phyloP scores from a whole-genome alignment of 1,140 invertebrate genomes.

The Microplitis mediator region DNA sequence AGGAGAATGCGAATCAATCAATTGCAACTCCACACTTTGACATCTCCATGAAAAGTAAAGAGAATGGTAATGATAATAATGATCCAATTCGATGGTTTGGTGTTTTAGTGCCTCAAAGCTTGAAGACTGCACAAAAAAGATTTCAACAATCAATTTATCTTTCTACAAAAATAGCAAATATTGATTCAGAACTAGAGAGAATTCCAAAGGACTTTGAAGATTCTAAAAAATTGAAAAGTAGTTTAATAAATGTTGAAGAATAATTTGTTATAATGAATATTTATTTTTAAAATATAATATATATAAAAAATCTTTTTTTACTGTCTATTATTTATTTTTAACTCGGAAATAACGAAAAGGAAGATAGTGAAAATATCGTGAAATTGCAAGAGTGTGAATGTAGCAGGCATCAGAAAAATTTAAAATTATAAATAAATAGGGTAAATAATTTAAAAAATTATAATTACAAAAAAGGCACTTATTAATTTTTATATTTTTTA shows the following conservation, averaged over 20 bases:
- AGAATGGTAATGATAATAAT: constrained; percentile 52
- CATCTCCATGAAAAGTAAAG: constrained; percentile 52
- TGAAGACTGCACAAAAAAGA: constrained; percentile 70
- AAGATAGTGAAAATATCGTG: too few relatives aligned
- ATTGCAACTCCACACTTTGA: constrained; percentile 42
- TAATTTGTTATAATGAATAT: not conserved
- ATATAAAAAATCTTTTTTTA: not conserved
- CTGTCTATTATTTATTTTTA: not conserved
- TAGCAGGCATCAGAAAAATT: too few relatives aligned
- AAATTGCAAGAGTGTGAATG: too few relatives aligned
- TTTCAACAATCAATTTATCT: constrained; percentile 71
- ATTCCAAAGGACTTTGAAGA: constrained; percentile 38
- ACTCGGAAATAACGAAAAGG: too few relatives aligned
- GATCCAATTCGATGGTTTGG: constrained; percentile 80
- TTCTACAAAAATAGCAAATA: constrained; percentile 68
- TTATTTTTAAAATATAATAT: not conserved
- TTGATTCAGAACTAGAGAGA: constrained; percentile 64
- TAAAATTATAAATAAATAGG: too few relatives aligned
- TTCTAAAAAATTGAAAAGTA: constrained; percentile 36
- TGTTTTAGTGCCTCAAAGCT: constrained; percentile 72
- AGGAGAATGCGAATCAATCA: constrained; percentile 49
- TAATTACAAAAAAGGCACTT: too few relatives aligned
- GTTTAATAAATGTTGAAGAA: not conserved
- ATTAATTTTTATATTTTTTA: too few relatives aligned
- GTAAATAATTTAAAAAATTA: too few relatives aligned